These are phyloP conservation scores for Osmerus eperlanus DNA, from an alignment of 2,113 vertebrate genomes.

Conservation along the genomic window DNA sequence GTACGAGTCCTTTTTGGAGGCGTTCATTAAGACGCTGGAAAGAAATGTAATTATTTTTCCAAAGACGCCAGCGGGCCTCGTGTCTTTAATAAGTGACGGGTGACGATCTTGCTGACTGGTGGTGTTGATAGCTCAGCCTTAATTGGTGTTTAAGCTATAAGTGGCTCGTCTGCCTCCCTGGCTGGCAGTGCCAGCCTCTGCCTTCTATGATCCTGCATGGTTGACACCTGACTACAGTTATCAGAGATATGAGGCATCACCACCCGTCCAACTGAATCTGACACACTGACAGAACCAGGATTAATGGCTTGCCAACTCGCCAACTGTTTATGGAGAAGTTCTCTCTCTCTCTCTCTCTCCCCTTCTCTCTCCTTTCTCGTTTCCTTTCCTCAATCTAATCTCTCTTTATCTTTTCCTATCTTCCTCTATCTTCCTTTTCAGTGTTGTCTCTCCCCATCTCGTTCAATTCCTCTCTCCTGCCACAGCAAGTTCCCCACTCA, in stretches of 20 bases:
- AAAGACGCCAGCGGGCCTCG: conserved; percentile 52
- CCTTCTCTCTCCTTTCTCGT: not conserved
- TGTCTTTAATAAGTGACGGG: conserved; percentile 55
- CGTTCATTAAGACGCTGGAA: not conserved
- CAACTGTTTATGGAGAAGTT: too few species aligned
- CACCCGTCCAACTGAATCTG: conserved; percentile 24
- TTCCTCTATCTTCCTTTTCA: too few species aligned
- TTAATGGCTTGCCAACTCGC: too few species aligned
- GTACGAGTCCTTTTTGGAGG: not conserved
- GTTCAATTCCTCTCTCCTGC: too few species aligned
- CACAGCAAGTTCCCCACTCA: too few species aligned
- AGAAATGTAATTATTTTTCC: conserved; percentile 62
- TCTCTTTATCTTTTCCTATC: too few species aligned
- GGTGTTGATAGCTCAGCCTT: conserved; percentile 20
- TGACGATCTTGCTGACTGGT: conserved; percentile 63
- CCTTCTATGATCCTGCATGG: conserved; percentile 44
- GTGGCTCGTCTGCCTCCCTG: conserved; percentile 46
- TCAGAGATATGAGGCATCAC: conserved; percentile 40
- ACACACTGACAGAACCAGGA: conserved; percentile 1
- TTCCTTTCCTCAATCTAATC: too few species aligned
- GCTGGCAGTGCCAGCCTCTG: conserved; percentile 14
- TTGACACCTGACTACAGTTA: conserved; percentile 52
- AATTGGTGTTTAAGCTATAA: conserved; percentile 57
- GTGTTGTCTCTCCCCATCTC: too few species aligned
- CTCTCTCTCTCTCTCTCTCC: too few species aligned